phyloP scores from a whole-genome alignment of 2,797 vertebrate genomes.

The Gephyroberyx darwinii region DNA sequence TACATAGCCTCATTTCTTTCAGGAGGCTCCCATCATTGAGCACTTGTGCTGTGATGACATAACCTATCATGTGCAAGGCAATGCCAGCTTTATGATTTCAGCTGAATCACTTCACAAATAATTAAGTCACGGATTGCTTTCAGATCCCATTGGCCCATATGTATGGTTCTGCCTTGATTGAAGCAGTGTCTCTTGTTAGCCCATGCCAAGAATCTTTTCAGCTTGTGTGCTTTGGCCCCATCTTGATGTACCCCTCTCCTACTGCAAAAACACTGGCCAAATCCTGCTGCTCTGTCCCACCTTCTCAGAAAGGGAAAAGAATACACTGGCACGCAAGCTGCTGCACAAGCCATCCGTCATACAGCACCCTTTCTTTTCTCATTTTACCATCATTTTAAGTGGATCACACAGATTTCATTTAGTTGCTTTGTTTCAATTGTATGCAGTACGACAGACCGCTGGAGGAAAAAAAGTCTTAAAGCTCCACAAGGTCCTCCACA shows the following conservation, averaged over 20 bases:
- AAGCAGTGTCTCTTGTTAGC: slow-evolving; percentile 52
- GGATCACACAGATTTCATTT: slow-evolving; percentile 3
- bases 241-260: slow-evolving; percentile 55
- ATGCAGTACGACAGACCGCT: neutral
- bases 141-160: slow-evolving; percentile 47
- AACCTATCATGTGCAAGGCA: slow-evolving; percentile 37
- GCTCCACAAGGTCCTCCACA: neutral
- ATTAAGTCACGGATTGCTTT: slow-evolving; percentile 58
- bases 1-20: slow-evolving; percentile 27
- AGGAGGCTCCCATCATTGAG: slow-evolving; percentile 42
- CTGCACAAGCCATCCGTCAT: slow-evolving; percentile 33
- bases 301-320: slow-evolving; percentile 53
- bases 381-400: neutral
- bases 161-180: slow-evolving; percentile 56
- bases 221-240: slow-evolving; percentile 75
- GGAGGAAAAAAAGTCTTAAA: neutral
- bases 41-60: slow-evolving; percentile 26
- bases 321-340: slow-evolving; percentile 45
- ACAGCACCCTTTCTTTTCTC: slow-evolving; percentile 21
- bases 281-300: slow-evolving; percentile 61
- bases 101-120: slow-evolving; percentile 31
- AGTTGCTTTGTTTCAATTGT: slow-evolving; percentile 9
- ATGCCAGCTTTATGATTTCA: slow-evolving; percentile 32
- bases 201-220: slow-evolving; percentile 59
- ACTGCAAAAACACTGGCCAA: slow-evolving; percentile 54